Evolutionary conservation across 23 tunicate species (phyloP), one percentile per base, ranked within the genome.

Genomic region (Trididemnum clinides): DNA sequence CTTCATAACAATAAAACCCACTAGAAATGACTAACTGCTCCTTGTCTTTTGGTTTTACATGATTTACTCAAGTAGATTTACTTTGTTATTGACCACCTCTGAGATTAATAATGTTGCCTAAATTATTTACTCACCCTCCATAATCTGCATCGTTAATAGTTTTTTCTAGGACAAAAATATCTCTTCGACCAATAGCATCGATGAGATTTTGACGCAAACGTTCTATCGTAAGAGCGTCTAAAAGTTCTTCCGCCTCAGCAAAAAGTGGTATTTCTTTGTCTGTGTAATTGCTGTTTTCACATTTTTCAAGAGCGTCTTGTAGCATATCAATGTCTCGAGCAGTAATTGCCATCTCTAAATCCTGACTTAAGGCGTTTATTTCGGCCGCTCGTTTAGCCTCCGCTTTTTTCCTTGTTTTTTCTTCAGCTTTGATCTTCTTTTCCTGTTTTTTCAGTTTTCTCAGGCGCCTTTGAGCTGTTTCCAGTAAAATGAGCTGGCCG

Each of bases 191-290:
- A 28, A 90, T 71, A 19, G 86, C 85, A n/a, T 90, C 95, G 33
- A 4, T n/a, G 7, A 90, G 84, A 2, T 64, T 36, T 19, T 70
- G 33, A 19, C 95, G 38, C 21, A 85, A 21, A 34, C 71, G 59
- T 34, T 63, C 72, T 0, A 90, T 72, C 32, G 78, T 85, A n/a
- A 90, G 74, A 22, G 79, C 31, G 37, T 90, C 95, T 25, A 66
- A 83, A 26, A 90, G 65, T 57, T 90, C 89, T 50, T 90, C 95
- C 2, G 95, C 95, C 31, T 85, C 57, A 0, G 39, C 58, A 30
- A 50, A 81, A n/a, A 85, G 78, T 18, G 95, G 95, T 44, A 90
- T 82, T n/a, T 90, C 95, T 18, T 85, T 88, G 33, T 72, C 77
- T 18, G 50, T 65, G 77, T 85, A 90, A 20, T 86, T 86, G 59